Base-by-base conservation (phyloP, 2,113 vertebrate genomes). In the Ammodytes dubius region DNA sequence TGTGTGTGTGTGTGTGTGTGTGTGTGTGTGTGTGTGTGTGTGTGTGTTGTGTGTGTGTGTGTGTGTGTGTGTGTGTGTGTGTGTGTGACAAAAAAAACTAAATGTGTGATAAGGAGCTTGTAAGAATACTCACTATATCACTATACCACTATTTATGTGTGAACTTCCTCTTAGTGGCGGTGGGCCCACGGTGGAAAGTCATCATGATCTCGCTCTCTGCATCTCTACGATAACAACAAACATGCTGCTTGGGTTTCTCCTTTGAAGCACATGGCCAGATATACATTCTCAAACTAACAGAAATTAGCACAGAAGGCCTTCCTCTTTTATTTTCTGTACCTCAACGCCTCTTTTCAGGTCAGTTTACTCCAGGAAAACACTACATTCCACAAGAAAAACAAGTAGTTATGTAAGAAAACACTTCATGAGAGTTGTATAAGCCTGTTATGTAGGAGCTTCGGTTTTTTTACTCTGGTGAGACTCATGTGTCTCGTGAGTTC, bases 401-500 rank as follows among this genome's bases (percentile, higher is more conserved):
- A 46, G n/a, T 2, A 53, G 2, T 45, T 4, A 27, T 3, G 3
- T 47, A 15, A 17, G 49, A 59, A 66, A 45, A 63, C 11, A 9
- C 53, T 6, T 15, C 14, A 56, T 59, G 27, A 27, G 27, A 2
- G 27, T 15, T 58, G 6, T 59, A 12, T 67, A 49, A 63, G 39
- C 13, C 27, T 27, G 27, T 77, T 49, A 13, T 50, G 15, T 7
- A 15, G n/a, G 27, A 46, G 59, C 76, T 45, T 27, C 50, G 64
- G 70, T n/a, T 46, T n/a, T n/a, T 46, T n/a, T 2, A 4, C 45
- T 35, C 71, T 42, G 27, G 0, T 12, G 2, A 45, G 56, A 56
- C n/a, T 79, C 70, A 77, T 81, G 74, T 63, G 69, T 69, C 27
- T 68, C 2, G 5, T 84, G 77, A 76, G 66, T 75, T 76, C 27